These are phyloP conservation scores for Caenorhabditis plicata DNA, from an alignment of 2,888 invertebrate genomes.

Conservation along the genomic window DNA sequence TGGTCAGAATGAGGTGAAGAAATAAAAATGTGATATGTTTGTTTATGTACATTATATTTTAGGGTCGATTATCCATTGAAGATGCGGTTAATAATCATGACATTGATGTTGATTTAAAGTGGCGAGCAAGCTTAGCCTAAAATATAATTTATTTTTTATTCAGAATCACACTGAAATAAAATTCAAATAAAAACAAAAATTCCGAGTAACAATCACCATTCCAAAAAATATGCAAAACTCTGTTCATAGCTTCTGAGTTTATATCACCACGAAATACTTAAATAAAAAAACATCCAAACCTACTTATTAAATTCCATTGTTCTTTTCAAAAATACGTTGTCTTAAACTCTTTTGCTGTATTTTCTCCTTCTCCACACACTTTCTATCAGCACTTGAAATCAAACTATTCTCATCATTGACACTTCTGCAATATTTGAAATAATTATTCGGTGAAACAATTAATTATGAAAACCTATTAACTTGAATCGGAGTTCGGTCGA, in stretches of 20 bases:
- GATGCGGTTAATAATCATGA: constrained; percentile 15
- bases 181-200: background rate
- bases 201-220: background rate
- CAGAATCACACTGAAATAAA: too few relatives aligned
- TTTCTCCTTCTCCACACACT: constrained; percentile 9
- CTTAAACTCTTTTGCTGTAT: constrained; percentile 18
- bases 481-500: constrained; percentile 45
- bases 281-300: background rate
- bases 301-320: constrained; percentile 3
- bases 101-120: constrained; percentile 13
- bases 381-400: background rate
- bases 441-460: background rate
- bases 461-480: constrained; percentile 15
- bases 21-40: background rate
- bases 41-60: too few relatives aligned
- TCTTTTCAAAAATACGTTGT: constrained; percentile 27
- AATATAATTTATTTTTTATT: constrained; percentile 2
- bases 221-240: background rate
- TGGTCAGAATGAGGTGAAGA: background rate
- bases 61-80: constrained; percentile 8
- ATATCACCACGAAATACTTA: background rate
- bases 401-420: constrained; percentile 1
- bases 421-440: background rate
- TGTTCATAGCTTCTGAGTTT: background rate
- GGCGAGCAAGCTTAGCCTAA: constrained; percentile 4